Base-by-base conservation (phyloP, 2,797 vertebrate genomes). In the Melanogrammus aeglefinus region DNA sequence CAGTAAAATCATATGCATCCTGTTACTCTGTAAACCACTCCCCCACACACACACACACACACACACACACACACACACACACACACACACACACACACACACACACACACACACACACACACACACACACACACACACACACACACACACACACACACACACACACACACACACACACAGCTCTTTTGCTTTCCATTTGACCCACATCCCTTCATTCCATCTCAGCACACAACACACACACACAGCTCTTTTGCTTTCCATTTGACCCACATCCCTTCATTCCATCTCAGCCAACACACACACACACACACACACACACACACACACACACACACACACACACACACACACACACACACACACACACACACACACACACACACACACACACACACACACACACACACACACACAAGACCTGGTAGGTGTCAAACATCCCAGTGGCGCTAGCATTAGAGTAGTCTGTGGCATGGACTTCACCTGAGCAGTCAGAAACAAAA, bases 371-470 rank as follows among this genome's bases (percentile, higher is more conserved):
- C 69, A 77, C 95, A 94, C 96, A 98, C 96, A 97, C 99, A 92
- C 85, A 84, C 91, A 84, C 41, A 66, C 78, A 82, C 69, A 77
- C 35, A 51, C 29, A 57, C 16, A 74, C 75, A 76, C 39, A 16
- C 16, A 57, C 33, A 24, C 13, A 66, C 63, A 24, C 16, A 76
- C 9, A 76, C 18, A 83, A 76, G 89, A 99, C 98, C 95, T 92
- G 94, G 78, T 95, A 98, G 3, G 97, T 92, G 80, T 99, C 97
- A 84, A 98, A 99, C 41, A 99, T 74, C 6, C 94, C 98, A 0
- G 98, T 99, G 51, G 96, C 7, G 82, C 97, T 99, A 80, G 98
- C 97, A 87, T 97, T 99, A 6, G 98, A 99, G 88, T 94, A 98
- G 89, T 99, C 98, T 24, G 97, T 98, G 71, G 96, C 96, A 88